Base-by-base conservation (phyloP, 2,888 invertebrate genomes). In the Norana najaformis region DNA sequence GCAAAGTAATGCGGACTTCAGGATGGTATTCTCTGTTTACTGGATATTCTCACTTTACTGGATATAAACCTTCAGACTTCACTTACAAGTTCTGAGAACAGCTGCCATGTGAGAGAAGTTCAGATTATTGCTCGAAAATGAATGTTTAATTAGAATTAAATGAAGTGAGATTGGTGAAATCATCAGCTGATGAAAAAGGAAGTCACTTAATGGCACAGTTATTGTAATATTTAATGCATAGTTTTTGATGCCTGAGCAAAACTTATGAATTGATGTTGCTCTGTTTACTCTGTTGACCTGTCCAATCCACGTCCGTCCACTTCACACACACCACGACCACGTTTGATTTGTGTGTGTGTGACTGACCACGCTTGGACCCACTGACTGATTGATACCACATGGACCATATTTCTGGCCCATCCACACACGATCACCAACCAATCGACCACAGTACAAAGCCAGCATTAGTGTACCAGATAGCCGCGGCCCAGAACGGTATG, bases 401-500 rank as follows among this genome's bases (percentile, higher is more conserved):
- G 88, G 88, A 38, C 83, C 83, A 83, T 83, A 20, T 85, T 36
- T 36, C 37, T 85, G 85, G 85, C 88, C 20, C 39, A n/a, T n/a
- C 37, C 41, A 88, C 3, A 18, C 37, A 35, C 47, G 88, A 88
- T 47, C 39, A 39, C 39, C 16, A 34, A 36, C 34, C 39, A 39
- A 39, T 30, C 13, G 30, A 39, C 47, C 39, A n/a, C 90, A 91
- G 91, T 91, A 89, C 90, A 89, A 91, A 38, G 90, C 91, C 38
- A 83, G 89, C 39, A 90, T 91, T 34, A 89, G 88, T 53, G 90
- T 91, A 23, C 91, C 91, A 89, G 91, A 91, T 90, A 90, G 90
- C n/a, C 89, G 85, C 23, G 91, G 91, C 35, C 91, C 91, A 36
- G 91, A 91, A 89, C 89, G 91, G 91, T 91, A 90, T 39, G 85